A percentile compares a stretch with the other conserved stretches of the same genome.
phyloP scores from a whole-genome alignment of 1,140 invertebrate genomes.

The Scaptodrosophila lebanonensis region DNA sequence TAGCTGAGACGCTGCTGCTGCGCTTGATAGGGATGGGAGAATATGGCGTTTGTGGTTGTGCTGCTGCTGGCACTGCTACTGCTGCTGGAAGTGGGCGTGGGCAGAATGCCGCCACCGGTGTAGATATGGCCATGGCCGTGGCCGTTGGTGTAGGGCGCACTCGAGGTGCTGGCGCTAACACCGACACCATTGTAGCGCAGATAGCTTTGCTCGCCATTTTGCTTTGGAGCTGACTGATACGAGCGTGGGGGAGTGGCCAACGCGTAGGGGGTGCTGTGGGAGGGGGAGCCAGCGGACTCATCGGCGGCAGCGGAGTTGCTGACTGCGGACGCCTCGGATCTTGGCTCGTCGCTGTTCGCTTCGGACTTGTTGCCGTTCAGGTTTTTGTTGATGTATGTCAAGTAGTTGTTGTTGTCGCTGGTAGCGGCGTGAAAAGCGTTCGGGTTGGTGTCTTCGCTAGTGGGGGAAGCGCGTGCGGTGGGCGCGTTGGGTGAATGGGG shows the following conservation, averaged over 20 bases:
- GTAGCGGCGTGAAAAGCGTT: conserved; percentile 37
- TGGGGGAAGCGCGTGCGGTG: not conserved
- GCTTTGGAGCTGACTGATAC: conserved; percentile 31
- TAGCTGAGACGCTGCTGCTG: conserved; percentile 53
- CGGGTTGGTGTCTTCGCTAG: conserved; percentile 16
- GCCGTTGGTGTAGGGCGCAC: conserved; percentile 35
- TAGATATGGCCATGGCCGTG: conserved; percentile 21
- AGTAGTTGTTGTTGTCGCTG: conserved; percentile 61
- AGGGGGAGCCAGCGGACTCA: conserved; percentile 17
- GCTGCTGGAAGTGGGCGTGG: conserved; percentile 63
- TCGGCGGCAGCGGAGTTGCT: conserved; percentile 19
- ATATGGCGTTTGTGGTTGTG: conserved; percentile 32
- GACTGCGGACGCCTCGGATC: conserved; percentile 13
- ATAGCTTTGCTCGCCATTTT: conserved; percentile 47
- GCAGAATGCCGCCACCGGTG: conserved; percentile 66
- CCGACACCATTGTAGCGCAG: conserved; percentile 19
- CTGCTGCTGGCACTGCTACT: conserved; percentile 27
- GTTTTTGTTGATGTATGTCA: conserved; percentile 66
- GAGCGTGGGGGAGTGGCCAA: conserved; percentile 17
- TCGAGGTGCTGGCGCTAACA: too few species aligned
- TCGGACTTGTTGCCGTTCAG: conserved; percentile 37
- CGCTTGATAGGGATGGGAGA: conserved; percentile 37
- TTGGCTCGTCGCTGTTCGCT: conserved; percentile 15
- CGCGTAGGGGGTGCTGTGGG: conserved; percentile 4
- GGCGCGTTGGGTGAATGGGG: not conserved